Percentiles rank a stretch among this genome's conserved stretches.
Evolutionary conservation across 2,888 invertebrate genomes (phyloP).

Genomic region (Cephus nigrinus): DNA sequence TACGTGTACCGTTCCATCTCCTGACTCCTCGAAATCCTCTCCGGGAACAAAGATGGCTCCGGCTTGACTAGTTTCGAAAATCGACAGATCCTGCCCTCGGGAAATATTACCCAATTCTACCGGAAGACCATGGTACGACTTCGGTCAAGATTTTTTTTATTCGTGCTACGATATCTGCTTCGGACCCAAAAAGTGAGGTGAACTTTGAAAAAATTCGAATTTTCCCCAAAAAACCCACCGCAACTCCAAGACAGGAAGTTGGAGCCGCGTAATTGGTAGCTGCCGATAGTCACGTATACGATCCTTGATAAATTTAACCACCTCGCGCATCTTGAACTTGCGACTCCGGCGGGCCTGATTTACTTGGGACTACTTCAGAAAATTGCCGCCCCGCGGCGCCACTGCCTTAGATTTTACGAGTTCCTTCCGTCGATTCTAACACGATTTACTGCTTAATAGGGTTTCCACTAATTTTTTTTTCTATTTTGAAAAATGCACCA

Average conservation of each 20-base stretch:
- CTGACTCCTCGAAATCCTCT: neutral
- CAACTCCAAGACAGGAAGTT: conserved; percentile 17
- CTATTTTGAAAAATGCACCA: neutral
- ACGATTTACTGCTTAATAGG: neutral
- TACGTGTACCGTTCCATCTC: conserved; percentile 38
- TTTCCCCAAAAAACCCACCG: conserved; percentile 2
- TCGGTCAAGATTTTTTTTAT: neutral
- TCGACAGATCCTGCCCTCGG: neutral
- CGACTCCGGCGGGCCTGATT: conserved; percentile 15
- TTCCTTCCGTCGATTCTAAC: neutral
- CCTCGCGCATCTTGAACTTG: neutral
- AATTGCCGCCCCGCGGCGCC: conserved; percentile 1
- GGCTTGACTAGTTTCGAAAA: neutral
- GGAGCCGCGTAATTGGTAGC: conserved; percentile 21
- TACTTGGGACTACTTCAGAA: conserved; percentile 14
- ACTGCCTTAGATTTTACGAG: conserved; percentile 1
- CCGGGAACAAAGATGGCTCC: neutral
- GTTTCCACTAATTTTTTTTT: neutral
- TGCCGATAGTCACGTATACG: neutral
- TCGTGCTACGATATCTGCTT: neutral
- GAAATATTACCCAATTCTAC: neutral
- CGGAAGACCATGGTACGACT: neutral
- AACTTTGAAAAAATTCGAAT: neutral
- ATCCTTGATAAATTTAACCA: conserved; percentile 18
- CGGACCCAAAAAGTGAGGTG: neutral